phyloP scores from a whole-genome alignment of 2,113 vertebrate species.

The Zosterops borbonicus region DNA sequence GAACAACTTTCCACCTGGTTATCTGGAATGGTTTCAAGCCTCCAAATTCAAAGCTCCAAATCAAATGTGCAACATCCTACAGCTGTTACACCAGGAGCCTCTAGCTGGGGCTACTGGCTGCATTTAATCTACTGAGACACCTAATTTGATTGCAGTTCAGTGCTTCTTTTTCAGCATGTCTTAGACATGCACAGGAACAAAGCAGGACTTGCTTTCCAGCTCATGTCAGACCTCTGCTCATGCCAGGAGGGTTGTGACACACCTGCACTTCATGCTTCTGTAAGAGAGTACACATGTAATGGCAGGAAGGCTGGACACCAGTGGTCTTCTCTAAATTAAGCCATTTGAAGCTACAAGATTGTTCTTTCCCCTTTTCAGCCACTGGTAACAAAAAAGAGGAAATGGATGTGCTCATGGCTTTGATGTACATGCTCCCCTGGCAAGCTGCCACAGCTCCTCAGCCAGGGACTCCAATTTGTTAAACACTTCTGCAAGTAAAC shows the following conservation, averaged over 20 bases:
- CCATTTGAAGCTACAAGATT: not conserved
- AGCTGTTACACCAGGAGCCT: not conserved
- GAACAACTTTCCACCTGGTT: not conserved
- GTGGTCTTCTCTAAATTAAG: not conserved
- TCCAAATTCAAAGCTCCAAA: not conserved
- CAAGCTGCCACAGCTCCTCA: not conserved
- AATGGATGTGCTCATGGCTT: not conserved
- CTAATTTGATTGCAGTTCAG: not conserved
- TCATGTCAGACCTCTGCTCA: not conserved
- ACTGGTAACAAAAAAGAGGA: not conserved
- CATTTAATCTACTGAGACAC: not conserved
- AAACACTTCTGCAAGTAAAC: not conserved
- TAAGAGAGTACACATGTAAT: not conserved
- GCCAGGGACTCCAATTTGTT: not conserved
- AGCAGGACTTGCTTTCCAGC: not conserved
- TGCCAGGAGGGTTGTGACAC: rapidly evolving
- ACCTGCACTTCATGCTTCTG: not conserved
- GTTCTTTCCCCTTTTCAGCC: not conserved
- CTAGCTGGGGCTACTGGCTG: not conserved
- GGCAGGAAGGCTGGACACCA: not conserved
- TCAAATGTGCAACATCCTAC: not conserved
- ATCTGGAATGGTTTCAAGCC: not conserved
- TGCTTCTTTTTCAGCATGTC: not conserved
- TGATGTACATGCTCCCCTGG: not conserved
- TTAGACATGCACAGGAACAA: not conserved